Conservation (phyloP, 2,797 vertebrate genomes). For the Anolis apletophallus region DNA sequence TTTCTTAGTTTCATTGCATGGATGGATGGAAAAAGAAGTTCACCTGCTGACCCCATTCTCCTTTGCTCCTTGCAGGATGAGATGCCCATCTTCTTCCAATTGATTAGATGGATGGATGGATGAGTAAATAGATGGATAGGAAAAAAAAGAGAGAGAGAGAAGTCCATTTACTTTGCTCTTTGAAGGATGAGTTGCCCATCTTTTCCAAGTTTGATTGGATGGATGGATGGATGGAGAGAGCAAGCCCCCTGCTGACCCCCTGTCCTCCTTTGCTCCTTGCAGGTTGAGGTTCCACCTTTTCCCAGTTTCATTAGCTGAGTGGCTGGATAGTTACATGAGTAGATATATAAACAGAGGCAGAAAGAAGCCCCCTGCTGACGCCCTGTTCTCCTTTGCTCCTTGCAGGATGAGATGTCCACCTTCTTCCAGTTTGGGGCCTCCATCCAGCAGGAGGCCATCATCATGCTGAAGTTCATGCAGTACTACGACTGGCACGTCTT, state of each 20-base stretch:
- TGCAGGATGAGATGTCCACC: slow-evolving; percentile 93
- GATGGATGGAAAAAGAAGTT: too few relatives aligned
- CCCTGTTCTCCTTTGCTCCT: slow-evolving; percentile 47
- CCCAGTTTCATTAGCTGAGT: slow-evolving; percentile 83
- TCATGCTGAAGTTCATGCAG: slow-evolving; percentile 99
- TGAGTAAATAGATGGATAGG: too few relatives aligned
- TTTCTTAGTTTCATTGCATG: slow-evolving; percentile 86
- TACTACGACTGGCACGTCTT: slow-evolving; percentile 99
- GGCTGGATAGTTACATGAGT: too few relatives aligned
- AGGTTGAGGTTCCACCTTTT: slow-evolving; percentile 97
- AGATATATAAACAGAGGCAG: too few relatives aligned
- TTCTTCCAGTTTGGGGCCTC: slow-evolving; percentile 99
- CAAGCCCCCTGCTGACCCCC: neutral
- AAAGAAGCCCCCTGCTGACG: neutral
- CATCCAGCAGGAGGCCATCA: slow-evolving; percentile 94
- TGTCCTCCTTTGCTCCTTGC: slow-evolving; percentile 52
- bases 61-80: neutral
- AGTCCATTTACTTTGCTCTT: neutral
- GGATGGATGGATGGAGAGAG: too few relatives aligned
- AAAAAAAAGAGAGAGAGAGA: too few relatives aligned
- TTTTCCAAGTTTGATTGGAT: slow-evolving; percentile 90
- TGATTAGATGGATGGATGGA: too few relatives aligned
- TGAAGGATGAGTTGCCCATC: slow-evolving; percentile 92
- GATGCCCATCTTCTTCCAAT: too few relatives aligned
- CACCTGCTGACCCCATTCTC: slow-evolving; percentile 27